Conservation (phyloP, 2,888 invertebrate species). For the Megalurothrips usitatus region DNA sequence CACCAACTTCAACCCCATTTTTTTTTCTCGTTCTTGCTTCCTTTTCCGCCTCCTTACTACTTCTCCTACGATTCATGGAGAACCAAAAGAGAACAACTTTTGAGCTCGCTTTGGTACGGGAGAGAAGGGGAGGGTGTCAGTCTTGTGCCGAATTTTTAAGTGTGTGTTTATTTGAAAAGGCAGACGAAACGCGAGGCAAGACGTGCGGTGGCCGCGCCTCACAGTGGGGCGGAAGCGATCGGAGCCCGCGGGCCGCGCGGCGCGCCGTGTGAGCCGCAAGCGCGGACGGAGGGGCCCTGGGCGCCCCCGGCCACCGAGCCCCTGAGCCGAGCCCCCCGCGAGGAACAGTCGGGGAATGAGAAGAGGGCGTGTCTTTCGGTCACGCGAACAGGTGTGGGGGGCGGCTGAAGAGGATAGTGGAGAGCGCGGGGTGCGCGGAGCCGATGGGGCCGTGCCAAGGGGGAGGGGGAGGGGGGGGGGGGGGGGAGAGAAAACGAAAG, state of each 20-base stretch:
- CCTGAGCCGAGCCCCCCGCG: no score
- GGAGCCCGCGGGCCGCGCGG: neutral
- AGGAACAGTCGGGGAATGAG: neutral
- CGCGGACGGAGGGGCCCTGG: no score
- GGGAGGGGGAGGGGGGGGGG: neutral
- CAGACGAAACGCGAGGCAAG: no score
- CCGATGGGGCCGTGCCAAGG: neutral
- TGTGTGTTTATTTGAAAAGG: no score
- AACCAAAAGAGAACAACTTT: neutral
- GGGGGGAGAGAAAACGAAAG: neutral
- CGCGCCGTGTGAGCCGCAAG: neutral
- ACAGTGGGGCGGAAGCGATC: no score
- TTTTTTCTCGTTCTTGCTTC: neutral
- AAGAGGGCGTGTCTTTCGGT: neutral
- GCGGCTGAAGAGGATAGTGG: neutral
- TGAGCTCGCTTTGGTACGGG: neutral
- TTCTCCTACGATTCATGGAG: neutral
- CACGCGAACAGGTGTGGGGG: constrained; percentile 21
- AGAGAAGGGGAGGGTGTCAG: no score
- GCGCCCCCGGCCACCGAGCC: no score
- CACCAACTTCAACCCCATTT: no score
- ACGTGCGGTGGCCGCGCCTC: no score
- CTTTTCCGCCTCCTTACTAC: neutral
- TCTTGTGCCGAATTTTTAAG: no score
- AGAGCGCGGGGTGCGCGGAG: neutral